A percentile compares a stretch with the other conserved stretches of the same genome.
phyloP scores from a whole-genome alignment of 2,113 vertebrate species.

The Lipotes vexillifer region DNA sequence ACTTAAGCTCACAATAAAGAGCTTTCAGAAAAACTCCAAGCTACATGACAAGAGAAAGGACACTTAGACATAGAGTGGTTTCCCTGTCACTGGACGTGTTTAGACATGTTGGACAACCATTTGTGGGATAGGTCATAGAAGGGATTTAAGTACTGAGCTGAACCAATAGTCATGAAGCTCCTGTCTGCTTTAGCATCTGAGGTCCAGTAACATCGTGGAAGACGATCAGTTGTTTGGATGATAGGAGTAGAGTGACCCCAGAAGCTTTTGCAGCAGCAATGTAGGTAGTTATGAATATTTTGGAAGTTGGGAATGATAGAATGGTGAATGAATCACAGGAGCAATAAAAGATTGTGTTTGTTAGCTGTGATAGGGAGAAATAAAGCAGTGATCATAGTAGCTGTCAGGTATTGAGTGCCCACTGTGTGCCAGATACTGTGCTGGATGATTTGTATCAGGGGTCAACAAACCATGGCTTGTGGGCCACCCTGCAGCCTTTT shows the following conservation, averaged over 20 bases:
- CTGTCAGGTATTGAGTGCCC: neutral
- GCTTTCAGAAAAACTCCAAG: neutral
- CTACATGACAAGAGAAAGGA: neutral
- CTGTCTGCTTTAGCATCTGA: neutral
- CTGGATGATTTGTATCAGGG: neutral
- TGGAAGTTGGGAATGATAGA: neutral
- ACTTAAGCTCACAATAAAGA: neutral
- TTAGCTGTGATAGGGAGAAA: neutral
- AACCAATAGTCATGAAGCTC: neutral
- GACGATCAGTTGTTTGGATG: neutral
- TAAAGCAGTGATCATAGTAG: neutral
- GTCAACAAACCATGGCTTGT: neutral
- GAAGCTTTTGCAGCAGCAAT: neutral
- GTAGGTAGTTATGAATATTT: neutral
- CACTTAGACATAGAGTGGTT: neutral
- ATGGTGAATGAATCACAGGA: neutral
- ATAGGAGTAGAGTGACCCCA: neutral
- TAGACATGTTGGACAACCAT: neutral
- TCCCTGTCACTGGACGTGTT: neutral
- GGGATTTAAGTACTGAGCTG: neutral
- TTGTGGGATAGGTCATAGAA: neutral
- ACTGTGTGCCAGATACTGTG: neutral
- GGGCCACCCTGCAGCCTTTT: neutral
- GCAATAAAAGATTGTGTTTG: neutral
- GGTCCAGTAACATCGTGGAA: neutral